Evolutionary conservation across 2,113 vertebrate species (phyloP).

Genomic region (Terrapene triunguis): DNA sequence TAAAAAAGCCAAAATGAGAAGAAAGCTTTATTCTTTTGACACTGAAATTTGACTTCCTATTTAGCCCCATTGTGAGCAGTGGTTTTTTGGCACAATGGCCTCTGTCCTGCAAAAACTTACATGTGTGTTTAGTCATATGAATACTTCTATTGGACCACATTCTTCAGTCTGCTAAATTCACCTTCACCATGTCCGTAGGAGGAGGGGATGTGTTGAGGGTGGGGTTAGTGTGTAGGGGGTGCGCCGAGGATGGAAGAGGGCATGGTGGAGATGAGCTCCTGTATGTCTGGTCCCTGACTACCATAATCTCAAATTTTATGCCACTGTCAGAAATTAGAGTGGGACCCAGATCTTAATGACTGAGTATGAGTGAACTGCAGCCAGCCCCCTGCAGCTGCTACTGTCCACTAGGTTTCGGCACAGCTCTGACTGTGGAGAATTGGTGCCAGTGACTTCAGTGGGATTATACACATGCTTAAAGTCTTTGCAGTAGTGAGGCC

Average conservation of each 20-base stretch:
- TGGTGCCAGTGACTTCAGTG: not conserved
- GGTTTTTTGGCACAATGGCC: not conserved
- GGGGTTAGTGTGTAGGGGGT: not conserved
- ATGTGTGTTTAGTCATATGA: not conserved
- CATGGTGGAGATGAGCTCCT: too few relatives aligned
- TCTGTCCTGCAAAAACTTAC: not conserved
- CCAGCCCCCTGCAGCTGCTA: not conserved
- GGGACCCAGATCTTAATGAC: not conserved
- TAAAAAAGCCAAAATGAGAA: not conserved
- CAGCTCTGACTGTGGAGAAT: fast-evolving
- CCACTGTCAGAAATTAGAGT: not conserved
- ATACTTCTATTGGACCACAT: not conserved
- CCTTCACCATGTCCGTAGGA: not conserved
- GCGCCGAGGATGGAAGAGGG: too few relatives aligned
- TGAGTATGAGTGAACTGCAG: fast-evolving
- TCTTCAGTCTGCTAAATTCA: not conserved
- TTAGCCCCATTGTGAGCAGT: not conserved
- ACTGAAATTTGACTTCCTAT: not conserved
- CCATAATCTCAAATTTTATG: not conserved
- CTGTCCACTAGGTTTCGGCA: not conserved
- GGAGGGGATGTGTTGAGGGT: not conserved
- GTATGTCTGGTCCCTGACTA: too few relatives aligned
- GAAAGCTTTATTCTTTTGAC: not conserved
- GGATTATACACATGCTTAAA: not conserved
- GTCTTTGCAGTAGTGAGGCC: not conserved